Base-by-base conservation (phyloP, 2,888 invertebrate species). In the Eulithis prunata region DNA sequence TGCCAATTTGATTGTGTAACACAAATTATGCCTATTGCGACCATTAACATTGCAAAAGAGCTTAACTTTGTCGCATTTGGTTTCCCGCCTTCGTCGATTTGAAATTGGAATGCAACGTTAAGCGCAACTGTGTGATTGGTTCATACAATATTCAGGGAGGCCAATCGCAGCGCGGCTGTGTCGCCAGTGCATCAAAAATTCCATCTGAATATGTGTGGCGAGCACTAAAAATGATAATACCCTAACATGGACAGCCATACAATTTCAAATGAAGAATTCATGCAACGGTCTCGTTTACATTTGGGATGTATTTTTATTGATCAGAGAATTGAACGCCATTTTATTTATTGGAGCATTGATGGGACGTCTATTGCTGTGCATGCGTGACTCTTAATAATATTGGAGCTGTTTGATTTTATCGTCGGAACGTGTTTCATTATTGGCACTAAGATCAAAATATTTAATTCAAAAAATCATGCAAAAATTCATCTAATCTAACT, bases 131-230 rank as follows among this genome's bases (percentile, higher is more conserved):
- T 71, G 88, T 91, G 92, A 93, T 93, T 93, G 92, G 93, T 83
- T 93, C 92, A 93, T 93, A 92, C 92, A 93, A 92, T 93, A 93
- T 93, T 93, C 93, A 93, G 86, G 74, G 80, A 89, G 77, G 80
- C 93, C 92, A 93, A 93, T 93, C 86, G 91, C 87, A 87, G 79
- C 82, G 78, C 87, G 89, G 81, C 90, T 90, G 91, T 91, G 92
- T 92, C 88, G 91, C 93, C 91, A 91, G 91, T 93, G 92, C 92
- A 93, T 93, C 93, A 93, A 93, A 93, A 93, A 93, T 93, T 93
- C 93, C 90, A 93, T 93, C 93, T 93, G 93, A 91, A 90, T 91
- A 90, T 90, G 89, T 92, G 92, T 93, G 92, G 91, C 88, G 82
- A 91, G 92, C 90, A 92, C 93, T 93, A 93, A 93, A 93, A 93